These are phyloP conservation scores for Neuroterus valhalla DNA, from an alignment of 1,140 invertebrate genomes.

Conservation along the genomic window DNA sequence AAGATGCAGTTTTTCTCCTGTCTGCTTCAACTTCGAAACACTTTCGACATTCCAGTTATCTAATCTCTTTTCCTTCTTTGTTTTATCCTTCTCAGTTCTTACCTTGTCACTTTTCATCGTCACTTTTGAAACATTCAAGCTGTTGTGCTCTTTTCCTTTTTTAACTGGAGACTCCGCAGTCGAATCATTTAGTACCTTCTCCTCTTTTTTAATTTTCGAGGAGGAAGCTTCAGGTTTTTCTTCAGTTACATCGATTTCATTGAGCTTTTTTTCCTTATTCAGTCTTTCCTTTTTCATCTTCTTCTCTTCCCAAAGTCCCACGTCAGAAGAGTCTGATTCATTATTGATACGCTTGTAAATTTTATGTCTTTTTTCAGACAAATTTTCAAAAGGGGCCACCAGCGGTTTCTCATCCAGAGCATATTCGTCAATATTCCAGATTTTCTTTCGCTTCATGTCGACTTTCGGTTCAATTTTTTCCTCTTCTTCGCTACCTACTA, in stretches of 20 bases:
- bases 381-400: not conserved
- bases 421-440: not conserved
- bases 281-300: constrained; percentile 8
- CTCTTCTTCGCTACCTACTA: not conserved
- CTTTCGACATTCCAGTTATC: not conserved
- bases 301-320: not conserved
- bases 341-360: not conserved
- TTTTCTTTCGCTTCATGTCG: not conserved
- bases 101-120: too few relatives aligned
- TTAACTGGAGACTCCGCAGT: too few relatives aligned
- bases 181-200: not conserved
- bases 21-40: not conserved
- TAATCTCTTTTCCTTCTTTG: not conserved
- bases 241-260: not conserved
- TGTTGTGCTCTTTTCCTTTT: too few relatives aligned
- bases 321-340: not conserved
- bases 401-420: constrained; percentile 5
- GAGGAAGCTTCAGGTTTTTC: not conserved
- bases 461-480: constrained; percentile 2
- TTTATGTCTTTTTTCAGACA: too few relatives aligned
- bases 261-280: not conserved
- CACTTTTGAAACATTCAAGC: too few relatives aligned
- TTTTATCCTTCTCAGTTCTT: too few relatives aligned
- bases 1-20: not conserved
- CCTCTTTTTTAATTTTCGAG: not conserved